phyloP scores from a whole-genome alignment of 2,113 vertebrate species.

The Platichthys stellatus region DNA sequence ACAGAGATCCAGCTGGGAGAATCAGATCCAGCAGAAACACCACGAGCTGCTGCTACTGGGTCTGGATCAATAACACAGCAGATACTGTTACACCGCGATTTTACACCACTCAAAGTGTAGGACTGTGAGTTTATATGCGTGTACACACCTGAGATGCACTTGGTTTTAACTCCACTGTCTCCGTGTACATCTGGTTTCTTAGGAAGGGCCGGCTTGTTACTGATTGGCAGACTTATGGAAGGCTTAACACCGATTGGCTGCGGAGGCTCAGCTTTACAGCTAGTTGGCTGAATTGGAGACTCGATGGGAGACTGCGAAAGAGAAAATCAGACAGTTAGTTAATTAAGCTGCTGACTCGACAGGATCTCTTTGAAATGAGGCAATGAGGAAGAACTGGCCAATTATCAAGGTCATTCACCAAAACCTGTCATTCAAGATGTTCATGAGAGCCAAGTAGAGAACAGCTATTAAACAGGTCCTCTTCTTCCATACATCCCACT shows the following conservation, averaged over 20 bases:
- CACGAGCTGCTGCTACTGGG: constrained; percentile 1
- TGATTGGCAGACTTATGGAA: constrained; percentile 39
- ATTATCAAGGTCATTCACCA: too few relatives aligned
- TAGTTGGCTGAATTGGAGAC: constrained; percentile 28
- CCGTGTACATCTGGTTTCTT: constrained; percentile 66
- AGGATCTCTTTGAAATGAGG: too few relatives aligned
- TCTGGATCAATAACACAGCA: constrained; percentile 61
- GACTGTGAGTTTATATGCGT: not conserved
- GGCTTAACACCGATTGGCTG: constrained; percentile 53
- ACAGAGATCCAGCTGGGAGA: constrained; percentile 87
- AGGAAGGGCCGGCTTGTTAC: constrained; percentile 68
- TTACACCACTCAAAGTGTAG: not conserved
- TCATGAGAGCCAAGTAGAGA: too few relatives aligned
- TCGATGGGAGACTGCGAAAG: constrained; percentile 43
- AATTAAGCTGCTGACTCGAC: not conserved
- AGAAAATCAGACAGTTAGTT: constrained; percentile 2
- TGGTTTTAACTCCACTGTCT: constrained; percentile 72
- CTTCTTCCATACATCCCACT: too few relatives aligned
- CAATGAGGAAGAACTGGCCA: too few relatives aligned
- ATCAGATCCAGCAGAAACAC: constrained; percentile 47
- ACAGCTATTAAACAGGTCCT: too few relatives aligned
- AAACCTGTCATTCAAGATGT: too few relatives aligned
- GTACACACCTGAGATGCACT: constrained; percentile 68
- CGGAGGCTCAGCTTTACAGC: constrained; percentile 29
- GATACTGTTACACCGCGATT: not conserved